Evolutionary conservation across 2,113 vertebrate species (phyloP).

Genomic region (Ia io): DNA sequence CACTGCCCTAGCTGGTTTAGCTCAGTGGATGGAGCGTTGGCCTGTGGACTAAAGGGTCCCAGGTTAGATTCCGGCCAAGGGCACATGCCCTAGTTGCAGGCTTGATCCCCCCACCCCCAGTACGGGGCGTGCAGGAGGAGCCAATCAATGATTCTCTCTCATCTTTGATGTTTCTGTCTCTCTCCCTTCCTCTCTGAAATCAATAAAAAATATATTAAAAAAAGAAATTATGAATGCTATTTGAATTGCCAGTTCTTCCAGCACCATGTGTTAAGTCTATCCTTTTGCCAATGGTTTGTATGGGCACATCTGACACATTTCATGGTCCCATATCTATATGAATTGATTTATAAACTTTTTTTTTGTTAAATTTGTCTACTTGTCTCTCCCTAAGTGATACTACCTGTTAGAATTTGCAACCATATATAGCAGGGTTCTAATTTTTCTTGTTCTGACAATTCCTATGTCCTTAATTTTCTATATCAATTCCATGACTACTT

Average conservation of each 20-base stretch:
- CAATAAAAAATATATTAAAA: no score
- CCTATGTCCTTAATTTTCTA: not conserved
- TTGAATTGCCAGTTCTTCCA: not conserved
- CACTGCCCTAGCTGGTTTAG: no score
- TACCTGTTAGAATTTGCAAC: not conserved
- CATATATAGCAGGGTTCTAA: not conserved
- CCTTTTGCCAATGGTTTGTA: not conserved
- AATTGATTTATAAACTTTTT: not conserved
- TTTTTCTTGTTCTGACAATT: constrained; percentile 13
- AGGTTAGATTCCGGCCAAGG: no score
- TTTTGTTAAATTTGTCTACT: constrained; percentile 18
- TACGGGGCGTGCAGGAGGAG: no score
- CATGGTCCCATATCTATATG: not conserved
- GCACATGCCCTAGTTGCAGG: no score
- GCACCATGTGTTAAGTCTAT: not conserved
- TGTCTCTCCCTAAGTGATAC: not conserved
- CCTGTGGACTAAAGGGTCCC: no score
- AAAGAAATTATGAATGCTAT: not conserved
- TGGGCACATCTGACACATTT: not conserved
- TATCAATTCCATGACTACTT: constrained; percentile 16
- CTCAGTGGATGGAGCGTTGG: no score
- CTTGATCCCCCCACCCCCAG: no score
- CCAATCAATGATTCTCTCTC: no score
- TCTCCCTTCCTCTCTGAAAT: no score
- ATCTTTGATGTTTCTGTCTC: no score